Conservation (phyloP, 2,113 vertebrate species). For the Paracanthobrama guichenoti region DNA sequence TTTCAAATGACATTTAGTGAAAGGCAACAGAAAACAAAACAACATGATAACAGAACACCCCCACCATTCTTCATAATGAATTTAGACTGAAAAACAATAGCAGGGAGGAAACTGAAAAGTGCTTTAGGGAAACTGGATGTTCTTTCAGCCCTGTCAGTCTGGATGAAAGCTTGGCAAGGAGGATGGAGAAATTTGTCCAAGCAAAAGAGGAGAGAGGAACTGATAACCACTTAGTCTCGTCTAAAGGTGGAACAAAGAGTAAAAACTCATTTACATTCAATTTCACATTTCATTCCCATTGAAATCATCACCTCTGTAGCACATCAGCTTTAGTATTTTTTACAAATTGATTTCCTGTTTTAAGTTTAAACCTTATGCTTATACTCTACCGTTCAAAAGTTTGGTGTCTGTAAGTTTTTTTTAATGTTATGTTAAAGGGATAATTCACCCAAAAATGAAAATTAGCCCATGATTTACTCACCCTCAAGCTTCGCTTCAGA, state of each 20-base stretch:
- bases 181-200: constrained; percentile 42
- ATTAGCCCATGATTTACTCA: no score
- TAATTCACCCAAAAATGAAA: no score
- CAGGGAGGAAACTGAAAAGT: constrained; percentile 31
- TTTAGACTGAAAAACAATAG: constrained; percentile 31
- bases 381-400: no score
- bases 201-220: constrained; percentile 47
- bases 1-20: constrained; percentile 66
- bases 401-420: no score
- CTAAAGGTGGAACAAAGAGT: not conserved
- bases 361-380: no score
- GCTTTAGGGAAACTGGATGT: constrained; percentile 41
- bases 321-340: no score
- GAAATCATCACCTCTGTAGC: not conserved
- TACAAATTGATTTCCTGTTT: no score
- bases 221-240: constrained; percentile 26
- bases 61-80: constrained; percentile 48
- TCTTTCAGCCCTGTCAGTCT: constrained; percentile 51
- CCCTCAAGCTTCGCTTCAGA: no score
- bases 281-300: not conserved
- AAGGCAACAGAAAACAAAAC: constrained; percentile 49
- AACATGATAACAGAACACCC: not conserved
- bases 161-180: constrained; percentile 43
- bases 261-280: not conserved
- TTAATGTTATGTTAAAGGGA: no score